phyloP scores from a whole-genome alignment of 2,888 invertebrate species.

The Lasioglossum lativentre region DNA sequence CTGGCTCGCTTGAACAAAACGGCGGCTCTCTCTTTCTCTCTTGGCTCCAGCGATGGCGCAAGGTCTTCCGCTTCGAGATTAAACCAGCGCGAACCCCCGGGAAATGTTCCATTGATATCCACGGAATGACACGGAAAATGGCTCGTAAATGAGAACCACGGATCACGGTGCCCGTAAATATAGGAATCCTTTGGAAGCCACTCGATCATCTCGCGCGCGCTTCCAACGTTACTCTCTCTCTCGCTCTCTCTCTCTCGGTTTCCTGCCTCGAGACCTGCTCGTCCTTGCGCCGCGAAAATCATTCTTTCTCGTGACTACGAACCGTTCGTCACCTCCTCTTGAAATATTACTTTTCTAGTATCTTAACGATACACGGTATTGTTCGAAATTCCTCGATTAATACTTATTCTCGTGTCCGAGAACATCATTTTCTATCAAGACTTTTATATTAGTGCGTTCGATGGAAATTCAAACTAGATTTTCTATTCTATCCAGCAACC shows the following conservation, averaged over 20 bases:
- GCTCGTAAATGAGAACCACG: slow-evolving; percentile 22
- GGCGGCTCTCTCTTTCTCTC: not conserved
- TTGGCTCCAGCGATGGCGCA: not conserved
- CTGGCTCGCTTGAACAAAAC: slow-evolving; percentile 45
- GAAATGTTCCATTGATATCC: slow-evolving; percentile 49
- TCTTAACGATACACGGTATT: not conserved
- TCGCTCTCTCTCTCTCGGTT: not conserved
- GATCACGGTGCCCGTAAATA: slow-evolving; percentile 10
- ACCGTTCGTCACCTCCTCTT: not conserved
- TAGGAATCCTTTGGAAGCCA: slow-evolving; percentile 10
- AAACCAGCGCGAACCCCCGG: slow-evolving; percentile 51
- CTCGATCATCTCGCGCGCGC: slow-evolving; percentile 1
- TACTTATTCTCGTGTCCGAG: not conserved
- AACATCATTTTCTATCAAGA: not conserved
- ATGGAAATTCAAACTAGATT: too few relatives aligned
- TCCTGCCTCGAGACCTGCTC: not conserved
- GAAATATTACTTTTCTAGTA: not conserved
- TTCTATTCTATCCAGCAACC: too few relatives aligned
- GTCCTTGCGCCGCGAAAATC: not conserved
- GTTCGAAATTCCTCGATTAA: not conserved
- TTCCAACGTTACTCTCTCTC: not conserved
- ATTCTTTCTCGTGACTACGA: not conserved
- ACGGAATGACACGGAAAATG: slow-evolving; percentile 24
- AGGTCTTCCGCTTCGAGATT: slow-evolving; percentile 49
- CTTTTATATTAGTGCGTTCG: too few relatives aligned